Percentiles rank a stretch among this genome's conserved stretches.
Conservation (phyloP, 2,888 invertebrate genomes). For the Scrobipalpa costella region DNA sequence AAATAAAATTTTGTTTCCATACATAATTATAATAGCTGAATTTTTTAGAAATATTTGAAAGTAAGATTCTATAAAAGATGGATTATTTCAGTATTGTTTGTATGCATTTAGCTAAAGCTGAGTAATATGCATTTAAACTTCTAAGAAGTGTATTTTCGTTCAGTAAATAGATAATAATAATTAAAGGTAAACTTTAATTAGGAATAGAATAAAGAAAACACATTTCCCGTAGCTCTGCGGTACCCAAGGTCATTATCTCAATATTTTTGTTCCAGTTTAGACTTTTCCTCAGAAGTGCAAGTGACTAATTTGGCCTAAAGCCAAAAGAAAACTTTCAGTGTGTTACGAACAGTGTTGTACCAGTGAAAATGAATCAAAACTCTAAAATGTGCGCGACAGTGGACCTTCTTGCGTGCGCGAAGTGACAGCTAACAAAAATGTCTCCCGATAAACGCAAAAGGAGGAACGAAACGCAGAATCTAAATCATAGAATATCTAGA, state of each 20-base stretch:
- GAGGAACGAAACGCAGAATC: constrained; percentile 52
- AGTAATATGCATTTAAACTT: no score
- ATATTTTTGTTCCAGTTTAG: constrained; percentile 39
- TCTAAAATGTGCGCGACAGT: constrained; percentile 43
- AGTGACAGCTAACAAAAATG: constrained; percentile 67
- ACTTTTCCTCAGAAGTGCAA: constrained; percentile 34
- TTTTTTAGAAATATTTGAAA: no score
- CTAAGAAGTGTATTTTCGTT: no score
- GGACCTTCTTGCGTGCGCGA: constrained; percentile 38
- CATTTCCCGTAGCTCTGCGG: constrained; percentile 26
- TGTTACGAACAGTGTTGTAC: constrained; percentile 40
- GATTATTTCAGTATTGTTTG: no score
- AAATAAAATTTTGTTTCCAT: no score
- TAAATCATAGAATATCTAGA: constrained; percentile 46
- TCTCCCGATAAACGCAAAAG: constrained; percentile 72
- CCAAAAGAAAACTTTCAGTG: constrained; percentile 41
- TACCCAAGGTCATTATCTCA: constrained; percentile 37
- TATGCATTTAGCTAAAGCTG: no score
- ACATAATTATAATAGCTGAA: background rate
- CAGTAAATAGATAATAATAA: no score
- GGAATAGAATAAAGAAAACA: background rate
- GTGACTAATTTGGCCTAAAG: constrained; percentile 41
- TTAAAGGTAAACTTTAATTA: background rate
- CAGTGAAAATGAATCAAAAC: constrained; percentile 51
- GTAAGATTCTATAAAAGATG: no score